Conservation (phyloP, 35 echinoderm and acorn worm species). For the Heliocidaris erythrogramma region DNA sequence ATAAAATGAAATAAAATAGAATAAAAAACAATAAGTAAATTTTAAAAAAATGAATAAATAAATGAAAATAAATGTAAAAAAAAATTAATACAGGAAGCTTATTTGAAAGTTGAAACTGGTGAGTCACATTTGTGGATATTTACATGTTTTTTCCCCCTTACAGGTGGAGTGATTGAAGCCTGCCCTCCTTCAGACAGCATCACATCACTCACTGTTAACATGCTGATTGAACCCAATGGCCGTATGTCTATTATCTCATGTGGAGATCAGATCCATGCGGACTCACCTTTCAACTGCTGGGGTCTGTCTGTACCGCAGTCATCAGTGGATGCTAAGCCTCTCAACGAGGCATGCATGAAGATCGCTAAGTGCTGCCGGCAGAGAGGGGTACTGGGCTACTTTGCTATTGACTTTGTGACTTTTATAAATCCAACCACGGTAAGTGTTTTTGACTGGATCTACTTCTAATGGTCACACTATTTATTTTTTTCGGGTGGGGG, state of each 20-base stretch:
- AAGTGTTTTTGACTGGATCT: slow-evolving; percentile 6
- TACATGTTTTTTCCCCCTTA: neutral
- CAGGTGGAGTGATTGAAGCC: slow-evolving; percentile 95
- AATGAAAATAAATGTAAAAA: too few species aligned
- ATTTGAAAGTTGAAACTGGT: too few species aligned
- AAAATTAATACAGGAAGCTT: too few species aligned
- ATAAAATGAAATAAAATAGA: too few species aligned
- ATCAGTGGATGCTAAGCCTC: slow-evolving; percentile 79
- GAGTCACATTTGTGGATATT: too few species aligned
- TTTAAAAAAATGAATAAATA: too few species aligned
- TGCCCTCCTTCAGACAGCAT: slow-evolving; percentile 95
- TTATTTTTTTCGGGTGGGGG: too few species aligned
- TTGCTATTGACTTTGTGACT: slow-evolving; percentile 92
- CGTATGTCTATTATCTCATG: slow-evolving; percentile 73
- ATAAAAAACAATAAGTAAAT: too few species aligned
- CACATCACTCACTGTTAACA: slow-evolving; percentile 84
- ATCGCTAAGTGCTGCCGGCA: slow-evolving; percentile 82
- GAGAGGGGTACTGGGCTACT: slow-evolving; percentile 86
- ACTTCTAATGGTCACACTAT: too few species aligned
- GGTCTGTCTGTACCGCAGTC: slow-evolving; percentile 91
- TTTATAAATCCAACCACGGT: slow-evolving; percentile 86
- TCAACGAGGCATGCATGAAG: slow-evolving; percentile 79
- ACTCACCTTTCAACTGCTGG: slow-evolving; percentile 86
- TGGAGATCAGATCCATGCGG: slow-evolving; percentile 96
- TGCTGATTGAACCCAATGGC: slow-evolving; percentile 80